A percentile compares a stretch with the other conserved stretches of the same genome.
Evolutionary conservation across 1,140 invertebrate genomes (phyloP).

Genomic region (Hormaphis cornu): DNA sequence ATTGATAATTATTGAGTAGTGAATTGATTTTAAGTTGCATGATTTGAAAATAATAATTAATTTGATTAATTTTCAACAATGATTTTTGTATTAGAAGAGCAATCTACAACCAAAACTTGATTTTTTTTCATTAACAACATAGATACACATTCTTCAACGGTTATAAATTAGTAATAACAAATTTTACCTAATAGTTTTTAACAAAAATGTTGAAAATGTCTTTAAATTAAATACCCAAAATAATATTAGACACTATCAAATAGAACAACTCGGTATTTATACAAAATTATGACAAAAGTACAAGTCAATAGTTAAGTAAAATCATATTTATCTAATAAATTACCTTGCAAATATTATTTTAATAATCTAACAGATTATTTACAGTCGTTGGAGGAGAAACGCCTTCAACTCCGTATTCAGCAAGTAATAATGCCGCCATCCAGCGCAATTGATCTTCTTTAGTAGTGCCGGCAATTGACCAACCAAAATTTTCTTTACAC

Average conservation of each 20-base stretch:
- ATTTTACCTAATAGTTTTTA: too few relatives aligned
- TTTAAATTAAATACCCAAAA: neutral
- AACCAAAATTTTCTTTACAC: slow-evolving; percentile 65
- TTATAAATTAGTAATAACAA: too few relatives aligned
- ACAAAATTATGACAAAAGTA: neutral
- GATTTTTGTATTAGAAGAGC: neutral
- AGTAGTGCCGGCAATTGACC: slow-evolving; percentile 60
- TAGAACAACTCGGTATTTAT: too few relatives aligned
- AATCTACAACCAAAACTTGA: neutral
- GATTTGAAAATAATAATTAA: neutral
- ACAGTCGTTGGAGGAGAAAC: slow-evolving; percentile 33
- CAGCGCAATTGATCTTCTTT: slow-evolving; percentile 62
- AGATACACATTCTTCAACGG: too few relatives aligned
- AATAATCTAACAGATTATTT: slow-evolving; percentile 18
- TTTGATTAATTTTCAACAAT: neutral
- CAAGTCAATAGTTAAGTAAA: neutral
- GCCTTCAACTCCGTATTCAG: slow-evolving; percentile 48
- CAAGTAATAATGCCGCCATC: slow-evolving; percentile 62
- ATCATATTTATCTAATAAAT: neutral
- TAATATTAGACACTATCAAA: too few relatives aligned
- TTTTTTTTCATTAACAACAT: neutral
- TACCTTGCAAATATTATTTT: neutral
- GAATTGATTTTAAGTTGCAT: neutral
- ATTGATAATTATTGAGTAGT: neutral
- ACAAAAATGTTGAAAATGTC: too few relatives aligned